phyloP scores from a whole-genome alignment of 2,113 vertebrate genomes.

The Scophthalmus maximus region DNA sequence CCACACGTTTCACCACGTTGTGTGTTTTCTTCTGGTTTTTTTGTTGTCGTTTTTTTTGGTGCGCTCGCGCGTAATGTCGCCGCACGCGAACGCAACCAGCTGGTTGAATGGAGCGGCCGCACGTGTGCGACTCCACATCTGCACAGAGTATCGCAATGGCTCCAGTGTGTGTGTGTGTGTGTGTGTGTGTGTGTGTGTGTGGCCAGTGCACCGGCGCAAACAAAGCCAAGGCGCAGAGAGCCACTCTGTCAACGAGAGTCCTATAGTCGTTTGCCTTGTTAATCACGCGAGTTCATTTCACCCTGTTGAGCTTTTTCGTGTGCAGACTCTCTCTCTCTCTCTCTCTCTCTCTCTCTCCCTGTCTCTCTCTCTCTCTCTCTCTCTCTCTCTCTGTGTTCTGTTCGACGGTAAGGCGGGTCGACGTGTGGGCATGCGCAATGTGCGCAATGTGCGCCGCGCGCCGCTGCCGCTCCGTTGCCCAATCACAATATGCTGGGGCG shows the following conservation, averaged over 20 bases:
- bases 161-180: background rate
- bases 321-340: background rate
- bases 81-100: conserved; percentile 8
- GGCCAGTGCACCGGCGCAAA: too few relatives aligned
- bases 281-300: conserved; percentile 61
- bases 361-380: too few relatives aligned
- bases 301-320: conserved; percentile 39
- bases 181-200: background rate
- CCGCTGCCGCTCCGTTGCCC: conserved; percentile 17
- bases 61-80: too few relatives aligned
- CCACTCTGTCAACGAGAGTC: too few relatives aligned
- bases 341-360: too few relatives aligned
- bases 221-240: too few relatives aligned
- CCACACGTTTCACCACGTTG: background rate
- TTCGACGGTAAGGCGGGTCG: conserved; percentile 40
- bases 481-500: conserved; percentile 23
- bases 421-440: conserved; percentile 62
- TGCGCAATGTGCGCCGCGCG: background rate
- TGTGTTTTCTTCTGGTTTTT: too few relatives aligned
- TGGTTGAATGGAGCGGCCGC: conserved; percentile 54
- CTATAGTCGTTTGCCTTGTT: conserved; percentile 1
- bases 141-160: too few relatives aligned
- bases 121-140: conserved; percentile 56
- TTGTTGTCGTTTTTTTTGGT: too few relatives aligned
- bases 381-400: too few relatives aligned